phyloP scores from a whole-genome alignment of 1,140 invertebrate genomes.

The Rhizoglyphus robini region DNA sequence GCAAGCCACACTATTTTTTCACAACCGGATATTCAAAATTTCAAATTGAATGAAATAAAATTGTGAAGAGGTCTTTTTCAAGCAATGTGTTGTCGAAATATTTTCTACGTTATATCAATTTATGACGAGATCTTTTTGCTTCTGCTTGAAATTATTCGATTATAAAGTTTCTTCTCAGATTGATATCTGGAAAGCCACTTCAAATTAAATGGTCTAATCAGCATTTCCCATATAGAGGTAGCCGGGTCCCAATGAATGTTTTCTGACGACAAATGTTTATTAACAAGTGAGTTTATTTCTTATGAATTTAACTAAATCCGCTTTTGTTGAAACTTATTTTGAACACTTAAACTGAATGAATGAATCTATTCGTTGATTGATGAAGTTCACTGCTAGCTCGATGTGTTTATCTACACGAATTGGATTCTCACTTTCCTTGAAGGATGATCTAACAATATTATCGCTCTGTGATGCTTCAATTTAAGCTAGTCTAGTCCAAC shows the following conservation, averaged over 20 bases:
- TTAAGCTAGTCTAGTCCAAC: background rate
- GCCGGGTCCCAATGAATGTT: constrained; percentile 4
- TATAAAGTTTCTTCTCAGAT: no score
- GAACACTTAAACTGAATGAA: no score
- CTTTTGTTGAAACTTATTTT: background rate
- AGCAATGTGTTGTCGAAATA: no score
- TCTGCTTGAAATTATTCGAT: no score
- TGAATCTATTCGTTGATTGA: constrained; percentile 5
- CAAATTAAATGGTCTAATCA: background rate
- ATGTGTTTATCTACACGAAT: background rate
- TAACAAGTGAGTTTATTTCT: background rate
- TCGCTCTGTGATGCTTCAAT: background rate
- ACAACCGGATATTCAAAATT: no score
- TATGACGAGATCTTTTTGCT: no score
- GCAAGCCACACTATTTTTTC: no score
- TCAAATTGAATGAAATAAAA: no score
- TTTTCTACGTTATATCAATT: no score
- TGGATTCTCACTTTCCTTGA: background rate
- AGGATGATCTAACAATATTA: background rate
- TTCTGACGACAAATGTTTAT: background rate
- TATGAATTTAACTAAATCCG: background rate
- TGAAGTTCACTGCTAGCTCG: background rate
- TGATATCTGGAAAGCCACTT: background rate
- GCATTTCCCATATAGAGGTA: background rate
- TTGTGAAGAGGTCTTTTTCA: no score